A percentile compares a stretch with the other conserved stretches of the same genome.
Evolutionary conservation across 2,797 vertebrate species (phyloP).

Genomic region (Pseudochaenichthys georgianus): DNA sequence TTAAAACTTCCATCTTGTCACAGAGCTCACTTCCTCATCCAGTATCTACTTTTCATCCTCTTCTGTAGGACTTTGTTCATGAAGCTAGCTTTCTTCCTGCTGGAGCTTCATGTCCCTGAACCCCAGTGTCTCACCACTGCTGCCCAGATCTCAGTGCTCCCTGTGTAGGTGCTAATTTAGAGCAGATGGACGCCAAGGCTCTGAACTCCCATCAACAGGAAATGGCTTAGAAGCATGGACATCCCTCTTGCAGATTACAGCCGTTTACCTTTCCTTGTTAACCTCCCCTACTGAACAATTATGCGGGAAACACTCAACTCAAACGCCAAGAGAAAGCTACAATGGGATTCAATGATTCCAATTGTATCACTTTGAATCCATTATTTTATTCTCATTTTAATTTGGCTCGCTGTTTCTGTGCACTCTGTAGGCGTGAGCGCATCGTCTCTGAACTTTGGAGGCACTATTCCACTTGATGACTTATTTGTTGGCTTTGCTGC

Average conservation of each 20-base stretch:
- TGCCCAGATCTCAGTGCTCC: slow-evolving; percentile 57
- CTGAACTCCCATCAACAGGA: slow-evolving; percentile 51
- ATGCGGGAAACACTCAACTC: background rate
- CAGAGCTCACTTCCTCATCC: background rate
- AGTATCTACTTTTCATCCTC: background rate
- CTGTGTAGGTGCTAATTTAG: slow-evolving; percentile 72
- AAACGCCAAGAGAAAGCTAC: background rate
- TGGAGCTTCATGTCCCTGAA: slow-evolving; percentile 26
- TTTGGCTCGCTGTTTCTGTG: background rate
- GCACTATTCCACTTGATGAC: slow-evolving; percentile 7
- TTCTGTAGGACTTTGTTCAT: background rate
- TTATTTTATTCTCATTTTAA: slow-evolving; percentile 21
- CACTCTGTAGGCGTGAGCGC: slow-evolving; percentile 1
- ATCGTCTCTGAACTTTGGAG: slow-evolving; percentile 30
- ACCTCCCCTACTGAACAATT: slow-evolving; percentile 6
- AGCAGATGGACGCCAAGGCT: slow-evolving; percentile 65
- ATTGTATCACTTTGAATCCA: background rate
- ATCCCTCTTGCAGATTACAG: slow-evolving; percentile 42
- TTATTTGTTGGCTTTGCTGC: slow-evolving; percentile 39
- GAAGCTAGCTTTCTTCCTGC: slow-evolving; percentile 15
- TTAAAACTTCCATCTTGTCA: background rate
- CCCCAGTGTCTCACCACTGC: slow-evolving; percentile 41
- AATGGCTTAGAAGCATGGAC: slow-evolving; percentile 33
- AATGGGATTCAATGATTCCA: background rate
- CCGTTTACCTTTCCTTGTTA: slow-evolving; percentile 35